phyloP scores from a whole-genome alignment of 1,140 invertebrate genomes.

The Saccostrea echinata region DNA sequence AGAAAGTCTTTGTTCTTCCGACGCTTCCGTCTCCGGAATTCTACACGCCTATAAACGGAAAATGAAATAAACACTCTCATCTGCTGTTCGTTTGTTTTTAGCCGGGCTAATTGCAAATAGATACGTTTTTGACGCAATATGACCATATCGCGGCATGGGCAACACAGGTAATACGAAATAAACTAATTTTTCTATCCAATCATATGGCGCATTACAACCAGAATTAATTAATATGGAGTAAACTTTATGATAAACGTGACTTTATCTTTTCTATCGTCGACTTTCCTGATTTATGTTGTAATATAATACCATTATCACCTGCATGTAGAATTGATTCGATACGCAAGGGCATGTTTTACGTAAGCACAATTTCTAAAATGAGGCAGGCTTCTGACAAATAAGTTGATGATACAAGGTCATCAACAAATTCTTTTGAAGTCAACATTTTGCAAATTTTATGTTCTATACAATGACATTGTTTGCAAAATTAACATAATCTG shows the following conservation, averaged over 20 bases:
- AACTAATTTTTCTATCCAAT: too few relatives aligned
- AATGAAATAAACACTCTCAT: not conserved
- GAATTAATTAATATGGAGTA: too few relatives aligned
- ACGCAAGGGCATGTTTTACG: not conserved
- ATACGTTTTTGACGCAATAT: not conserved
- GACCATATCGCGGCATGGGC: not conserved
- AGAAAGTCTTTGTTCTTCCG: not conserved
- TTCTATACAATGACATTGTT: too few relatives aligned
- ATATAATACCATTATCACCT: too few relatives aligned
- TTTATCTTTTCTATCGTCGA: too few relatives aligned
- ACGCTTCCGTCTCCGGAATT: not conserved
- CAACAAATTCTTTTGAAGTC: too few relatives aligned
- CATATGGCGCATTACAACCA: too few relatives aligned
- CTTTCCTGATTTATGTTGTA: too few relatives aligned
- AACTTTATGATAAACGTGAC: not conserved
- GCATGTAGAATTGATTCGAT: too few relatives aligned
- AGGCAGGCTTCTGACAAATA: not conserved
- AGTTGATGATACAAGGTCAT: not conserved
- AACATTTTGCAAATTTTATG: too few relatives aligned
- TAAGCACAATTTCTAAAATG: not conserved
- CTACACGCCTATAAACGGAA: not conserved
- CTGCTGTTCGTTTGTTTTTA: not conserved
- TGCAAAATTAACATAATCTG: too few relatives aligned
- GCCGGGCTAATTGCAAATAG: not conserved
- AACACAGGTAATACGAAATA: not conserved